phyloP scores from a whole-genome alignment of 2,888 invertebrate species.

The Calliphora vomitoria region DNA sequence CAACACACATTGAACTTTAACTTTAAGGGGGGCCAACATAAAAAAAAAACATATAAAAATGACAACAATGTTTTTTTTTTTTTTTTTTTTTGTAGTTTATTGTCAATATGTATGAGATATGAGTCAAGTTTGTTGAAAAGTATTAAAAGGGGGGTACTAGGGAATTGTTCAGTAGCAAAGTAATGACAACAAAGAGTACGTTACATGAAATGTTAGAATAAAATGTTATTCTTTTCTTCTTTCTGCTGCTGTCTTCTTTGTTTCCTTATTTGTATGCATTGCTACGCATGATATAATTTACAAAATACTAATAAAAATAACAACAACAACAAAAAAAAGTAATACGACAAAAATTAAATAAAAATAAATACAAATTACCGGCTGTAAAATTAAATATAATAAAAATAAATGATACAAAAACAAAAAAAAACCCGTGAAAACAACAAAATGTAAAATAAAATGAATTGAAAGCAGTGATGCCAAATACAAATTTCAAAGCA shows the following conservation, averaged over 20 bases:
- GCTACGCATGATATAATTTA: conserved; percentile 64
- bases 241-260: conserved; percentile 1
- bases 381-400: conserved; percentile 3
- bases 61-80: background rate
- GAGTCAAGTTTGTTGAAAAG: conserved; percentile 9
- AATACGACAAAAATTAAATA: conserved; percentile 14
- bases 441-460: background rate
- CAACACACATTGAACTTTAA: conserved; percentile 61
- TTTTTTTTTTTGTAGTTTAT: background rate
- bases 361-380: conserved; percentile 38
- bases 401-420: conserved; percentile 2
- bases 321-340: background rate
- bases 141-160: background rate
- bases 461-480: background rate
- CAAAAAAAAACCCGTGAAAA: background rate
- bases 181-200: conserved; percentile 1
- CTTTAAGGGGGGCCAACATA: conserved; percentile 53
- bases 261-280: conserved; percentile 36
- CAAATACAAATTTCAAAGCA: background rate
- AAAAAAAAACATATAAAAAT: conserved; percentile 10
- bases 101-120: conserved; percentile 2
- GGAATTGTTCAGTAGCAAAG: background rate
- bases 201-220: conserved; percentile 13
- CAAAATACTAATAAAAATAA: conserved; percentile 22
- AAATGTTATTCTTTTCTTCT: background rate